phyloP scores from a whole-genome alignment of 2,797 vertebrate species.

The Tangara arthus region DNA sequence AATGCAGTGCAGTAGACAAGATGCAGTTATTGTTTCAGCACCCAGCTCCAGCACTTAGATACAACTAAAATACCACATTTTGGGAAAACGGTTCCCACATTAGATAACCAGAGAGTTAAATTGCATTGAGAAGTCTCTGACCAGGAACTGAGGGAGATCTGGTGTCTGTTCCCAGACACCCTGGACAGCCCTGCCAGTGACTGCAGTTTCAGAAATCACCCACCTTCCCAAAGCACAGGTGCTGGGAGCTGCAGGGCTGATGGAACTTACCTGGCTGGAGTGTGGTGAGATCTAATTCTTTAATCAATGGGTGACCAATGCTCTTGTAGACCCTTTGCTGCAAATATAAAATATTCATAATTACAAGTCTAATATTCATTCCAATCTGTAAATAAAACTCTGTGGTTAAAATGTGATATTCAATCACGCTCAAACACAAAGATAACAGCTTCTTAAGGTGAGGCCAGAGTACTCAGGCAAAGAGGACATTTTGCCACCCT shows the following conservation, averaged over 20 bases:
- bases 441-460: background rate
- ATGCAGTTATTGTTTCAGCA: background rate
- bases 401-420: rapidly evolving
- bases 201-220: background rate
- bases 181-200: background rate
- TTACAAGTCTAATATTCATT: background rate
- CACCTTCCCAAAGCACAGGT: background rate
- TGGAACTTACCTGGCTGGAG: background rate
- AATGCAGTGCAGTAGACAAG: background rate
- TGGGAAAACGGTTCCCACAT: background rate
- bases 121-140: background rate
- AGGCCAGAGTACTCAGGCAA: background rate
- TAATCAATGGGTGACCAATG: background rate
- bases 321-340: conserved; percentile 5
- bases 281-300: background rate
- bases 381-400: background rate
- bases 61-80: background rate
- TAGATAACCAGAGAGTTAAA: background rate
- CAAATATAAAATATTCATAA: conserved; percentile 43
- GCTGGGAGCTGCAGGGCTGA: background rate
- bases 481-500: background rate
- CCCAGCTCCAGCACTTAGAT: background rate
- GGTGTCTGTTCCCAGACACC: background rate
- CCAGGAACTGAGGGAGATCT: background rate
- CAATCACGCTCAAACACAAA: background rate